phyloP scores from a whole-genome alignment of 2,113 vertebrate species.

The Daboia siamensis region DNA sequence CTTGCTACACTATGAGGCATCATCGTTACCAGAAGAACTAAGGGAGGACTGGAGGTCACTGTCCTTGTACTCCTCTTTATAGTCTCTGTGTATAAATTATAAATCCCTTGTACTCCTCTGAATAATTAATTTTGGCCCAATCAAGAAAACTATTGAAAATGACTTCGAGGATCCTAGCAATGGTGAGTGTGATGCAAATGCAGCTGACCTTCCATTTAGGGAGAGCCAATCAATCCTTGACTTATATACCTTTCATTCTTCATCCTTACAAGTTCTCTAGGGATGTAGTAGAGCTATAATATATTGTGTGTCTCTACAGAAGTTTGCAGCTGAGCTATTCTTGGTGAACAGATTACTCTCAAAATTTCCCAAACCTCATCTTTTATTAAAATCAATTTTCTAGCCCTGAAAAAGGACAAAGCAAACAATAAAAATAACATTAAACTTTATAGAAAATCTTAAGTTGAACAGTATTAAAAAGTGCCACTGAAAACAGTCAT shows the following conservation, averaged over 20 bases:
- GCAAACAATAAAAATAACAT: neutral
- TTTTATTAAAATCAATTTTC: slow-evolving; percentile 2
- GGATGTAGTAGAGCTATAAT: neutral
- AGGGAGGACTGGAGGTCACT: neutral
- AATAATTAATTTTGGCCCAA: neutral
- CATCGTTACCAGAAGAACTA: neutral
- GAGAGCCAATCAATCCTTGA: neutral
- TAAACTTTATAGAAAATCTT: neutral
- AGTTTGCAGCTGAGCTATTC: neutral
- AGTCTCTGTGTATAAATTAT: neutral
- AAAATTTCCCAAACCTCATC: neutral
- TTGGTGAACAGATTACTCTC: neutral
- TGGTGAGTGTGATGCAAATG: neutral
- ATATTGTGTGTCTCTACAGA: neutral
- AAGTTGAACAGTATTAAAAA: neutral
- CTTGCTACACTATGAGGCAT: neutral
- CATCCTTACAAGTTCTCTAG: neutral
- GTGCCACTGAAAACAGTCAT: neutral
- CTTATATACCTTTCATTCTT: neutral
- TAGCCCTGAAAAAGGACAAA: neutral
- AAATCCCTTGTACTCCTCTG: neutral
- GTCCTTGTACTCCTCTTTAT: neutral
- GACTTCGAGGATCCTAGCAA: neutral
- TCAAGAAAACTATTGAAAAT: neutral
- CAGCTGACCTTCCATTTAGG: neutral